Evolutionary conservation across 2,888 invertebrate species (phyloP), one percentile per base, ranked within the genome.

Genomic region (Argyresthia albistria): DNA sequence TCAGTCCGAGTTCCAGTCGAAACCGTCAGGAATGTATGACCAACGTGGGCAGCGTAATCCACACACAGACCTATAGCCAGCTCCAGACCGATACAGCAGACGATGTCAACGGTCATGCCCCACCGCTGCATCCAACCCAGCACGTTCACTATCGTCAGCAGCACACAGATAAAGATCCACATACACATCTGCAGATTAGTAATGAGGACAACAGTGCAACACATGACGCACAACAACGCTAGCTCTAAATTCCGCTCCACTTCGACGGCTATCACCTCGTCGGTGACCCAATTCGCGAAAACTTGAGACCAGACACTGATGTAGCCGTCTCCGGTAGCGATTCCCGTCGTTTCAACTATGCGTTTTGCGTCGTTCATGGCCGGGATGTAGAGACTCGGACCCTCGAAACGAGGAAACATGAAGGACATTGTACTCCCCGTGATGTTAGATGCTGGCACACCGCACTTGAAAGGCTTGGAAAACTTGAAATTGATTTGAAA

Each of bases 21-120:
- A 14, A 89, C 76, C 1, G 92, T 92, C 62, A 95, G 88, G 72
- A 95, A 95, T 3, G 93, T 93, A 67, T 95, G 95, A 0, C 94
- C 93, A 7, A 94, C 91, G 66, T 94, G 94, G 2, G 94, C 93
- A 0, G 95, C 93, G 63, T 95, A 95, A 75, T 96, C 95, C 0
- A 95, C 93, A 65, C 95, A 94, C 51, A 96, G 81, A 50, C 95
- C 95, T 56, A 95, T 93, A 3, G 94, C 94, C 37, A 95, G 81
- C 64, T 95, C 93, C 10, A 95, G 80, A 35, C 93, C 93, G 53
- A 95, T 93, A 66, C 95, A 94, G 52, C 95, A 93, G 9, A 93
- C 93, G 51, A 94, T 90, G 70, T 95, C 95, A 43, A 96, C 92
- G 3, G 95, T 94, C 69, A 95, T 86, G 4, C 93, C 94, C 95